phyloP scores from a whole-genome alignment of 2,113 vertebrate genomes.

The Cyphomyrus discorhynchus region DNA sequence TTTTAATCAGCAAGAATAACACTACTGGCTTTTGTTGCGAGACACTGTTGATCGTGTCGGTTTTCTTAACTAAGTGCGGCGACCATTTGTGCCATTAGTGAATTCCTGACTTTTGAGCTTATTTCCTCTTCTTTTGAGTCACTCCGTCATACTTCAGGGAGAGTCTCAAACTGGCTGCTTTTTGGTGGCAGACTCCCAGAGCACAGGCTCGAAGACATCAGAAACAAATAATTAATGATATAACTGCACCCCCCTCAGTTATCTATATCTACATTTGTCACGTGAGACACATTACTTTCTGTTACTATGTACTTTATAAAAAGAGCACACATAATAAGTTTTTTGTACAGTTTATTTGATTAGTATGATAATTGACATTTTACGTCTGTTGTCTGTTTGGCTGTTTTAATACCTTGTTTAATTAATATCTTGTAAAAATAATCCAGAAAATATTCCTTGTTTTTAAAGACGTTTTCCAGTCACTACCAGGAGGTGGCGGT shows the following conservation, averaged over 20 bases:
- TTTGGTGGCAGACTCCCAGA: neutral
- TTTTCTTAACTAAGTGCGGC: neutral
- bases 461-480: neutral
- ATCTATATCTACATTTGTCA: neutral
- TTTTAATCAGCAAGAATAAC: slow-evolving; percentile 21
- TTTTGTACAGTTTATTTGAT: neutral
- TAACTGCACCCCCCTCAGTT: neutral
- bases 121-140: slow-evolving; percentile 15
- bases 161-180: neutral
- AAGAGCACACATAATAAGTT: neutral
- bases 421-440: neutral
- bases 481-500: slow-evolving; percentile 15
- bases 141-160: neutral
- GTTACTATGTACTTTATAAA: neutral
- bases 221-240: slow-evolving; percentile 1
- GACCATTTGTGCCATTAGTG: slow-evolving; percentile 16
- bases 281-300: neutral
- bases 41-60: neutral
- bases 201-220: neutral
- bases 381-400: neutral
- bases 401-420: neutral
- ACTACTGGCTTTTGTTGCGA: neutral
- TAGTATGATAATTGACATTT: neutral
- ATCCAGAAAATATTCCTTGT: neutral
- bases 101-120: neutral